Evolutionary conservation across 2,888 invertebrate species (phyloP), one percentile per base, ranked within the genome.

Genomic region (Abrostola triplasia): DNA sequence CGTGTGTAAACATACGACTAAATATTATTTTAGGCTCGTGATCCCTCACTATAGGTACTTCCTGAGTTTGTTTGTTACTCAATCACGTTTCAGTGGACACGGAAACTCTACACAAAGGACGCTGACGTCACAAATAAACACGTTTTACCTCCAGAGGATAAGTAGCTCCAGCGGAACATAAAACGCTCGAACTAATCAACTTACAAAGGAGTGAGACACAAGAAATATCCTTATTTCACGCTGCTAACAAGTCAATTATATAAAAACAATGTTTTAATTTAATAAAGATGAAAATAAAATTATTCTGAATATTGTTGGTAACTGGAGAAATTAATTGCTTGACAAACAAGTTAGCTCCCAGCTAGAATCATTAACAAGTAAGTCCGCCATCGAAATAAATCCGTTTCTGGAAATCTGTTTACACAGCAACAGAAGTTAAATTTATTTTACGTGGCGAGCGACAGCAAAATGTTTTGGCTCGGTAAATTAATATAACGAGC

Each of bases 121-220:
- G 36, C n/a, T 38, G 51, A 67, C 53, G 58, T 75, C 63, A 64
- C 59, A 59, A 67, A 78, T 62, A 66, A 58, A 52, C 71, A 70
- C 66, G 57, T 61, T 63, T 60, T 71, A 58, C 55, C 35, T 72
- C 48, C 67, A 36, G 52, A 71, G 57, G 57, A 60, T 71, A 71
- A 75, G 75, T 65, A 65, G 67, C 60, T 65, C 48, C 54, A 64
- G 41, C 60, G 40, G 48, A 65, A 66, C 54, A 66, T 47, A 57
- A 66, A 58, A 47, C 11, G 24, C n/a, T 12, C 11, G n/a, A 55
- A 42, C 48, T 71, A 55, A 76, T 76, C 51, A 40, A 53, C 49
- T 73, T 47, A 47, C 70, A 47, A 48, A 70, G 44, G 54, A 59
- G 71, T 55, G 40, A 51, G 54, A 65, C 44, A 59, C 47, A 40